phyloP scores from a whole-genome alignment of 1,140 invertebrate species.

The Ips typographus region DNA sequence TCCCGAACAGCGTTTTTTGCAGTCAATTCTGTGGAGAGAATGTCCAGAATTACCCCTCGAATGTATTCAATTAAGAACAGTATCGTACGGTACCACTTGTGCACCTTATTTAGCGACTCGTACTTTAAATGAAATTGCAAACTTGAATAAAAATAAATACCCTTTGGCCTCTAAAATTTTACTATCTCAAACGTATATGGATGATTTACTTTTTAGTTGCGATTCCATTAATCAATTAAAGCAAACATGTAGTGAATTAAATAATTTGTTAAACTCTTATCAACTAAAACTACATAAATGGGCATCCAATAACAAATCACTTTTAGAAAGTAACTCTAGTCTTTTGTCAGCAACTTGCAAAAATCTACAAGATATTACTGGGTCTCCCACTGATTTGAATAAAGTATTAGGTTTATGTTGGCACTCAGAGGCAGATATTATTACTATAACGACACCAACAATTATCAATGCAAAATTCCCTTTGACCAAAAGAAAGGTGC shows the following conservation, averaged over 20 bases:
- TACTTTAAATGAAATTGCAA: conserved; percentile 43
- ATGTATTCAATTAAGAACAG: conserved; percentile 46
- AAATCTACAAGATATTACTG: neutral
- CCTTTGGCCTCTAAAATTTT: conserved; percentile 42
- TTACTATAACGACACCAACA: conserved; percentile 10
- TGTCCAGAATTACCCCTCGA: conserved; percentile 33
- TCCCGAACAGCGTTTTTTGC: conserved; percentile 41
- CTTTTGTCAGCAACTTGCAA: neutral
- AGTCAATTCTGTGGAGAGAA: conserved; percentile 51
- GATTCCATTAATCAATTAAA: conserved; percentile 1
- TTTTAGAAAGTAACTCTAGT: neutral
- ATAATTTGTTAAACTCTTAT: conserved; percentile 3
- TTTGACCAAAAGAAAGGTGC: conserved; percentile 21
- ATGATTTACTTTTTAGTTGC: conserved; percentile 35
- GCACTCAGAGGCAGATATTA: conserved; percentile 15
- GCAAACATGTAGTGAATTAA: conserved; percentile 3
- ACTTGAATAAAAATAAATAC: conserved; percentile 37
- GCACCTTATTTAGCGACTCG: conserved; percentile 45
- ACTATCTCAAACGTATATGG: conserved; percentile 22
- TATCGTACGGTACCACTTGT: conserved; percentile 49
- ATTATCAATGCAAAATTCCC: neutral
- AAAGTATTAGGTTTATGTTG: conserved; percentile 29
- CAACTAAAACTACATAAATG: conserved; percentile 27
- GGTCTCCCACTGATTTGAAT: neutral
- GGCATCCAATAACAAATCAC: neutral